Evolutionary conservation across 2,888 invertebrate genomes (phyloP).

Genomic region (Machimus atricapillus): DNA sequence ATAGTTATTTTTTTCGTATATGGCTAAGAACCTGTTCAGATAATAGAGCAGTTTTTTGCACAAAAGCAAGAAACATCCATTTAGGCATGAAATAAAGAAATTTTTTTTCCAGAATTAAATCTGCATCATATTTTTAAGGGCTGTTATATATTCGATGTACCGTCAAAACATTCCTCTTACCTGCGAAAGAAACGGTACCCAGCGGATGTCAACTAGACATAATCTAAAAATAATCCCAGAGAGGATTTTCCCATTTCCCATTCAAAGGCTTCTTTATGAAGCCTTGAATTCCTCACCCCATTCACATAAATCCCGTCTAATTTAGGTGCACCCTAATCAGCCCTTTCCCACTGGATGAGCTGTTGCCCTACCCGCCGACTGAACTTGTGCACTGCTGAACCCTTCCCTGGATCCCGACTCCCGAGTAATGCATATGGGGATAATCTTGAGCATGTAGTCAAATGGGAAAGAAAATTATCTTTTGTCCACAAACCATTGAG

Average conservation of each 20-base stretch:
- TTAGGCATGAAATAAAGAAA: background rate
- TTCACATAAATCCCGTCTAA: constrained; percentile 18
- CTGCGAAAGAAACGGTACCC: background rate
- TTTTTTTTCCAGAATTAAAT: background rate
- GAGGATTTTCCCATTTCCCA: constrained; percentile 13
- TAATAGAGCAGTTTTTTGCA: background rate
- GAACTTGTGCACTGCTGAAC: background rate
- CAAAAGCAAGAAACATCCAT: background rate
- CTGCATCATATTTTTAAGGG: background rate
- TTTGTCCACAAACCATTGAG: constrained; percentile 10
- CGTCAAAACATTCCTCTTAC: background rate
- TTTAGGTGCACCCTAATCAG: constrained; percentile 26
- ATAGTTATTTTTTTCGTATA: background rate
- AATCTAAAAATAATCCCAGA: constrained; percentile 20
- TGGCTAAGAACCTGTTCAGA: background rate
- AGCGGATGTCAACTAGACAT: constrained; percentile 8
- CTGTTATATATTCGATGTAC: background rate
- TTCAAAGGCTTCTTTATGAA: background rate
- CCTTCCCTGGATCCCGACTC: background rate
- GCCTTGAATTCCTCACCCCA: constrained; percentile 26
- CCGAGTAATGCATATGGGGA: background rate
- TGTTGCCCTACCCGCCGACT: background rate
- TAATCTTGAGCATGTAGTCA: background rate
- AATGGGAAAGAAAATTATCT: constrained; percentile 20
- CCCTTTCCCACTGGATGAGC: background rate